Conservation (phyloP, 2,888 invertebrate species). For the Parnassius mnemosyne region DNA sequence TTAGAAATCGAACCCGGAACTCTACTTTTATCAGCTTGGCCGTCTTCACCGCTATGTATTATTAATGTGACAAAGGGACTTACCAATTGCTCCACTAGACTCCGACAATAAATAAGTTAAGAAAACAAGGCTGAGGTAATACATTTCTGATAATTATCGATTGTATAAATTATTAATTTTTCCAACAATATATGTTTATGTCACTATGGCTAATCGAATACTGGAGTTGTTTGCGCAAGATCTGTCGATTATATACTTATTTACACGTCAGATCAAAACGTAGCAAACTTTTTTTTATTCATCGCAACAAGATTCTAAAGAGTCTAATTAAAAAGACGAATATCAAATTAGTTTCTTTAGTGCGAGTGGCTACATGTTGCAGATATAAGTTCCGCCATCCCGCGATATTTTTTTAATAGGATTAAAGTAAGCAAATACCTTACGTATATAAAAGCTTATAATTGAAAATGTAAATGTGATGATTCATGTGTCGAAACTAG, state of each 20-base stretch:
- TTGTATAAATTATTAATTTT: no score
- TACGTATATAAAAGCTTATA: no score
- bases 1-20: no score
- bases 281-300: not conserved
- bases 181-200: not conserved
- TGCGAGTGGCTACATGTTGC: no score
- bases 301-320: slow-evolving; percentile 5
- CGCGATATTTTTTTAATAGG: no score
- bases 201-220: slow-evolving; percentile 1
- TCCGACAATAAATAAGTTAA: slow-evolving; percentile 8
- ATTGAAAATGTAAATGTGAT: no score
- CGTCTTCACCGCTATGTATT: no score
- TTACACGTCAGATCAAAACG: not conserved
- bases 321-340: slow-evolving; percentile 7
- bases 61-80: not conserved
- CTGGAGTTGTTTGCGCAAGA: slow-evolving; percentile 2
- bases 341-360: no score
- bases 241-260: slow-evolving; percentile 16
- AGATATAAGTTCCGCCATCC: no score
- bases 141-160: not conserved
- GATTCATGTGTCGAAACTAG: no score
- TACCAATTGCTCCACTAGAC: slow-evolving; percentile 15
- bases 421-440: no score
- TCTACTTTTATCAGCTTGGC: no score
- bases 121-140: not conserved